Conservation (phyloP, 2,113 vertebrate species). For the Pogonocichla stellata region DNA sequence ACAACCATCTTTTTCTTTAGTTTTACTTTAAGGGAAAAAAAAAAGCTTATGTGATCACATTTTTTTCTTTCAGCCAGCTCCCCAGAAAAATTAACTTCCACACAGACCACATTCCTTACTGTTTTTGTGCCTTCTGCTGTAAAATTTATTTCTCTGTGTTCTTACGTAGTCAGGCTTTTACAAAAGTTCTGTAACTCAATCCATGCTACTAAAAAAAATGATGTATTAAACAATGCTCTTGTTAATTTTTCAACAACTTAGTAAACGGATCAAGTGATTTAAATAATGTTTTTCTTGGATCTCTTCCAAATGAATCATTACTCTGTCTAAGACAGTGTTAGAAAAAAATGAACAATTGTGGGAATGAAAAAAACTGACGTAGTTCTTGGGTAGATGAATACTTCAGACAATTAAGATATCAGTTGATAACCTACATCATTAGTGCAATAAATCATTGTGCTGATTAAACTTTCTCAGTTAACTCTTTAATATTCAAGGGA, state of each 20-base stretch:
- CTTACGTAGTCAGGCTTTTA: not conserved
- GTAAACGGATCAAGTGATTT: constrained; percentile 20
- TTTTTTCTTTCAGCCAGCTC: not conserved
- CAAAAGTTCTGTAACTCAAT: not conserved
- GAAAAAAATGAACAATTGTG: constrained; percentile 9
- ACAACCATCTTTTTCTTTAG: not conserved
- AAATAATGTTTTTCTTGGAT: constrained; percentile 14
- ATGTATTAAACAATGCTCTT: not conserved
- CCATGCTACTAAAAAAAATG: not conserved
- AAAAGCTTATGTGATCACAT: not conserved
- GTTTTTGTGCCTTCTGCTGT: constrained; percentile 12
- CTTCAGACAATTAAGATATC: not conserved
- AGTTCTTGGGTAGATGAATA: not conserved
- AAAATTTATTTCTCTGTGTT: not conserved
- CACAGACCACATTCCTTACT: not conserved
- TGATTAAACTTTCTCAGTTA: not conserved
- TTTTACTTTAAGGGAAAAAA: not conserved
- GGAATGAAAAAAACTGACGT: not conserved
- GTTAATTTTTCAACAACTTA: constrained; percentile 16
- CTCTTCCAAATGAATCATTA: constrained; percentile 9
- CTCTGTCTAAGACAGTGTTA: not conserved
- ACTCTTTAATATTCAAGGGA: not conserved
- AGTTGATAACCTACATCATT: not conserved
- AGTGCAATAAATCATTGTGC: not conserved
- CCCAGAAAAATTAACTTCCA: not conserved